These are phyloP conservation scores for Caligus rogercresseyi DNA, from an alignment of 1,140 invertebrate species.

Conservation along the genomic window DNA sequence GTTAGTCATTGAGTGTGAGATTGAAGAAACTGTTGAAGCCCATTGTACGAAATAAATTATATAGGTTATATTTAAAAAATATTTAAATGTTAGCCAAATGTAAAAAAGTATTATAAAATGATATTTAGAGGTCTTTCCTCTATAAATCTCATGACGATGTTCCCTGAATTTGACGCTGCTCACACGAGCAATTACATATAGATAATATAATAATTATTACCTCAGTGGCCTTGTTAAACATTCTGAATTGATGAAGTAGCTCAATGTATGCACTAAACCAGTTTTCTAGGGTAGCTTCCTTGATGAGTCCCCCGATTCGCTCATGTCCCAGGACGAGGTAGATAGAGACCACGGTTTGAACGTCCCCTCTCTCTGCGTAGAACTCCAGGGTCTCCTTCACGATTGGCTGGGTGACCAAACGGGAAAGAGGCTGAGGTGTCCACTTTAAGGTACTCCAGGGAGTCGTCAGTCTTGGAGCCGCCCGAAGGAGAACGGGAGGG, in stretches of 20 bases:
- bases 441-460: neutral
- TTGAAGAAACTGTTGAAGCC: no score
- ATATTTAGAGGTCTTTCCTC: no score
- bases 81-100: no score
- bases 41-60: no score
- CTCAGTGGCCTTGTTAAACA: neutral
- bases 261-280: neutral
- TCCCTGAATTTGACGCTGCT: no score
- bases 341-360: slow-evolving; percentile 2
- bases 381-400: neutral
- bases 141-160: no score
- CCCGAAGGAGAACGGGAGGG: neutral
- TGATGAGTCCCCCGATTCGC: neutral
- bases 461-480: neutral
- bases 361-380: slow-evolving; percentile 4
- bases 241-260: neutral
- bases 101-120: no score
- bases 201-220: no score
- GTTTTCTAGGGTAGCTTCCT: neutral
- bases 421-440: neutral
- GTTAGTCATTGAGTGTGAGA: no score
- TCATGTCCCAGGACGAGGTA: slow-evolving; percentile 4
- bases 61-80: no score
- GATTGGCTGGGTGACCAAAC: no score
- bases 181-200: no score